Conservation (phyloP, 2,113 vertebrate species). For the Barbus barbus region DNA sequence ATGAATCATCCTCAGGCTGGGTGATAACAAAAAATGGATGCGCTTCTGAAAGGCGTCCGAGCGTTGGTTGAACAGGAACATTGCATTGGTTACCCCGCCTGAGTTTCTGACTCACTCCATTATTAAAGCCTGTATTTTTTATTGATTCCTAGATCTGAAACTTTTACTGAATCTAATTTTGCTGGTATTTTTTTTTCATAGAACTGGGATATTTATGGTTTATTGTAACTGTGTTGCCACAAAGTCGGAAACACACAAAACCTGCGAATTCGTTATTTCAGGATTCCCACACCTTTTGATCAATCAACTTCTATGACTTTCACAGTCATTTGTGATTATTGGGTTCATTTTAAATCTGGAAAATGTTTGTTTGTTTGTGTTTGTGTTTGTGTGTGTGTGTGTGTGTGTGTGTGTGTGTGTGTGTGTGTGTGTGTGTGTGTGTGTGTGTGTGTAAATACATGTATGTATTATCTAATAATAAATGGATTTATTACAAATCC, state of each 20-base stretch:
- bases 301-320: neutral
- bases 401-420: no score
- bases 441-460: no score
- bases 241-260: neutral
- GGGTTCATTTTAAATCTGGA: neutral
- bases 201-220: constrained; percentile 21
- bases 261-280: neutral
- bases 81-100: neutral
- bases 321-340: neutral
- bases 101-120: constrained; percentile 24
- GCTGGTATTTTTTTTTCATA: neutral
- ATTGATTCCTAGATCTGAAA: neutral
- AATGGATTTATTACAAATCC: neutral
- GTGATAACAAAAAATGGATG: constrained; percentile 38
- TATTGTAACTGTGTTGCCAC: constrained; percentile 36
- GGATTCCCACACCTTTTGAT: neutral
- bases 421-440: no score
- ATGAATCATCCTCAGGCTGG: constrained; percentile 41
- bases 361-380: no score
- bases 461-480: neutral
- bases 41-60: constrained; percentile 20
- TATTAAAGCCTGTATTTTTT: constrained; percentile 31
- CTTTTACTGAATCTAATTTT: constrained; percentile 20
- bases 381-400: no score
- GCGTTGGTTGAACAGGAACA: constrained; percentile 11